phyloP scores from a whole-genome alignment of 2,113 vertebrate genomes.

The Petrocephalus microphthalmus region DNA sequence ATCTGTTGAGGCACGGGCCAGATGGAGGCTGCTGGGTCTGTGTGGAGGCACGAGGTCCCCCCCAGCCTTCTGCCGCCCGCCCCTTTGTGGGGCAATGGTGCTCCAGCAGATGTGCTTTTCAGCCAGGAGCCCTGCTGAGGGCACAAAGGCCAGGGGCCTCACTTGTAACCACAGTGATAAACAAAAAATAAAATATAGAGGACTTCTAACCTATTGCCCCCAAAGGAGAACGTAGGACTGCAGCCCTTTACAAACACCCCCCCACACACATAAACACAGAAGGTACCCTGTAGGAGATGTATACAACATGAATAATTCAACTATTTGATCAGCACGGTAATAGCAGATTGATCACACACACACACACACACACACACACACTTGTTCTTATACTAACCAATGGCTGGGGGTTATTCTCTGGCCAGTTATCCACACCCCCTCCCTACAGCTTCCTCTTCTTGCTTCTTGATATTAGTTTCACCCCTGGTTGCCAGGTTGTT shows the following conservation, averaged over 20 bases:
- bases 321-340: not conserved
- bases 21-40: slow-evolving; percentile 56
- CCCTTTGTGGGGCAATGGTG: not conserved
- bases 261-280: slow-evolving; percentile 6
- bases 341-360: not conserved
- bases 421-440: not conserved
- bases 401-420: not conserved
- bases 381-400: not conserved
- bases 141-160: slow-evolving; percentile 33
- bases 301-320: not conserved
- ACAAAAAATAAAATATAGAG: slow-evolving; percentile 7
- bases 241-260: slow-evolving; percentile 18
- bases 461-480: not conserved
- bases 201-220: slow-evolving; percentile 8
- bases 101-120: slow-evolving; percentile 49
- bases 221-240: slow-evolving; percentile 14
- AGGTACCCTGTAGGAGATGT: not conserved
- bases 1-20: slow-evolving; percentile 61
- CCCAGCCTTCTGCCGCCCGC: slow-evolving; percentile 48
- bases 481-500: not conserved
- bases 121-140: slow-evolving; percentile 31
- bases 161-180: slow-evolving; percentile 13
- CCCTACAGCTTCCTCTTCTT: not conserved
- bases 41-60: slow-evolving; percentile 56
- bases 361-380: no score